Percentiles rank a stretch among this genome's conserved stretches.
Evolutionary conservation across 2,888 invertebrate species (phyloP).

Genomic region (Bombylius discolor): DNA sequence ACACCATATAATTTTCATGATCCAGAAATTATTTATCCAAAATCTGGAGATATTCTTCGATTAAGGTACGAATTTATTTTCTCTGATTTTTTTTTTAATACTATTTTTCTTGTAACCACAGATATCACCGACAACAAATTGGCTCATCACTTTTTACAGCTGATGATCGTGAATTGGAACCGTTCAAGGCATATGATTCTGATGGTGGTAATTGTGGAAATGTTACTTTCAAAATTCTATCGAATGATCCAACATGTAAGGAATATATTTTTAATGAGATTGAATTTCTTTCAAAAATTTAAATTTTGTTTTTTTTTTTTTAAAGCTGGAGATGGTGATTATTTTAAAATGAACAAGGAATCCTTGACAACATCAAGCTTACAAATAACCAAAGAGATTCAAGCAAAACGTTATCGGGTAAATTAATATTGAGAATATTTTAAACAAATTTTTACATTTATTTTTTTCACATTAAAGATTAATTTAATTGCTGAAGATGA

Average conservation of each 20-base stretch:
- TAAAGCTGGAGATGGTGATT: constrained; percentile 16
- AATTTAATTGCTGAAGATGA: constrained; percentile 12
- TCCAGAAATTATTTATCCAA: constrained; percentile 44
- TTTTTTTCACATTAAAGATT: constrained; percentile 32
- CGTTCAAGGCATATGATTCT: constrained; percentile 42
- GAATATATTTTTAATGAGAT: not conserved
- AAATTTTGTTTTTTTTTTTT: not conserved
- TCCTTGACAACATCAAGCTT: constrained; percentile 16
- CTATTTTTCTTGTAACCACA: no score
- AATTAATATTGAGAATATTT: not conserved
- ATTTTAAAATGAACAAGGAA: constrained; percentile 18
- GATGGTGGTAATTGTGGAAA: constrained; percentile 44
- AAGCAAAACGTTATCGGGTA: constrained; percentile 17
- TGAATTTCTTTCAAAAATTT: not conserved
- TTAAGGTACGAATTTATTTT: constrained; percentile 29
- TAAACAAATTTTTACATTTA: constrained; percentile 2
- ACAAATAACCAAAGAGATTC: constrained; percentile 12
- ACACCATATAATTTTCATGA: constrained; percentile 45
- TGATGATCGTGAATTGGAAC: constrained; percentile 32
- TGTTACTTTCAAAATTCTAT: constrained; percentile 37
- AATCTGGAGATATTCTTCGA: constrained; percentile 27
- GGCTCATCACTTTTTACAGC: constrained; percentile 20
- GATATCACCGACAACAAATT: constrained; percentile 13
- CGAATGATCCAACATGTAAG: constrained; percentile 2
- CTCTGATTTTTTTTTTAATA: no score